Conservation (phyloP, 2,113 vertebrate genomes). For the Epinephelus moara region DNA sequence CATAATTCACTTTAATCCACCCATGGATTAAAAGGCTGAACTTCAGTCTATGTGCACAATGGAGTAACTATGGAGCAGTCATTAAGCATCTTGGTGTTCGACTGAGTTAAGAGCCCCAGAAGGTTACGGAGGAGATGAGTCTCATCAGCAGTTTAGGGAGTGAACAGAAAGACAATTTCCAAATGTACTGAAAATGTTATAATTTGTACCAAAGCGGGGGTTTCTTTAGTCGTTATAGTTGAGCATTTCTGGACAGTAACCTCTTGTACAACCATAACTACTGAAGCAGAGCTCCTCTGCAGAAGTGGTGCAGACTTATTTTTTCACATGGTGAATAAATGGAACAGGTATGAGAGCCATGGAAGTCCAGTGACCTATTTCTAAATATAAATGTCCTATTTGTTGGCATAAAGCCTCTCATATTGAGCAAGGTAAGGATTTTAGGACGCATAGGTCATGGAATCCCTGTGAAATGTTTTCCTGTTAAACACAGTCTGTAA, state of each 20-base stretch:
- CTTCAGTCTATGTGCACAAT: constrained; percentile 45
- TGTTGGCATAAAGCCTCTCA: constrained; percentile 19
- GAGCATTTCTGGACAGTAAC: background rate
- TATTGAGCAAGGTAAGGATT: constrained; percentile 29
- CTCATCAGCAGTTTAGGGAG: constrained; percentile 20
- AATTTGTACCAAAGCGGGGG: constrained; percentile 6
- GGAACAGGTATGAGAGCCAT: background rate
- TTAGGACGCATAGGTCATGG: constrained; percentile 18
- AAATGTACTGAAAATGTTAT: constrained; percentile 23
- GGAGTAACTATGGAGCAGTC: constrained; percentile 39
- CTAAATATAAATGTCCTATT: constrained; percentile 48
- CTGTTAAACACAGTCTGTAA: constrained; percentile 62
- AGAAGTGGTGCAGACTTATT: background rate
- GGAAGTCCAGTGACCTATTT: constrained; percentile 11
- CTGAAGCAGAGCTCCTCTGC: background rate
- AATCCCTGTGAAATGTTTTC: constrained; percentile 67
- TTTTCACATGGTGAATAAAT: background rate
- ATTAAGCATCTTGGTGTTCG: constrained; percentile 37
- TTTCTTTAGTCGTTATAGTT: background rate
- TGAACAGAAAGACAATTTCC: constrained; percentile 22
- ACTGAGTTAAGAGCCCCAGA: constrained; percentile 27
- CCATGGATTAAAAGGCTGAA: constrained; percentile 53
- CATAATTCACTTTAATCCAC: constrained; percentile 59
- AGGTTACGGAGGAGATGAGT: constrained; percentile 12
- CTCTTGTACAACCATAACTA: constrained; percentile 2